Conservation (phyloP, 2,888 invertebrate genomes). For the Invenusta paracnida region DNA sequence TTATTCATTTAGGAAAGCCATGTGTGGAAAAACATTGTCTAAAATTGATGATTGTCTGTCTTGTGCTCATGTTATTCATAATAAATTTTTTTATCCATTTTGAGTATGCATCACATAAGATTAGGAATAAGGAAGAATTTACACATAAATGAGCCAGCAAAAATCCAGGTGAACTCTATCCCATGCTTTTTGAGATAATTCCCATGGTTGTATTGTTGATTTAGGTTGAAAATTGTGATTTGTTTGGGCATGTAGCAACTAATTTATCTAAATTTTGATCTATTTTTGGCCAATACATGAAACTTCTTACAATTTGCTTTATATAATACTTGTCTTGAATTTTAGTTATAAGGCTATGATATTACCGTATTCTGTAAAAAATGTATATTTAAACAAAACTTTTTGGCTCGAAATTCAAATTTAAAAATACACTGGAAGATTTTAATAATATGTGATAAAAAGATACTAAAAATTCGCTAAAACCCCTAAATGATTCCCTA, state of each 20-base stretch:
- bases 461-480: too few relatives aligned
- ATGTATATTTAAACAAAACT: too few relatives aligned
- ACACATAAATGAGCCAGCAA: slow-evolving; percentile 14
- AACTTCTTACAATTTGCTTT: slow-evolving; percentile 28
- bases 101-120: slow-evolving; percentile 27
- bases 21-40: slow-evolving; percentile 28
- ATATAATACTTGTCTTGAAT: too few relatives aligned
- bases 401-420: too few relatives aligned
- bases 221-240: background rate
- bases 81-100: slow-evolving; percentile 30
- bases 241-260: background rate
- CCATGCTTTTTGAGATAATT: slow-evolving; percentile 22
- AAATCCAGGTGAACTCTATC: slow-evolving; percentile 6
- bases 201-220: slow-evolving; percentile 34
- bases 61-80: background rate
- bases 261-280: slow-evolving; percentile 30
- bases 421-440: too few relatives aligned
- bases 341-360: too few relatives aligned
- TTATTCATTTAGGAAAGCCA: slow-evolving; percentile 23
- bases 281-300: slow-evolving; percentile 30
- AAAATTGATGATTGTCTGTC: background rate
- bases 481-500: too few relatives aligned
- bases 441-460: too few relatives aligned
- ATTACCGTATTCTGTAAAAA: too few relatives aligned
- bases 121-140: slow-evolving; percentile 11